Evolutionary conservation across 2,797 vertebrate genomes (phyloP).

Genomic region (Paratrypauchen microcephalus): DNA sequence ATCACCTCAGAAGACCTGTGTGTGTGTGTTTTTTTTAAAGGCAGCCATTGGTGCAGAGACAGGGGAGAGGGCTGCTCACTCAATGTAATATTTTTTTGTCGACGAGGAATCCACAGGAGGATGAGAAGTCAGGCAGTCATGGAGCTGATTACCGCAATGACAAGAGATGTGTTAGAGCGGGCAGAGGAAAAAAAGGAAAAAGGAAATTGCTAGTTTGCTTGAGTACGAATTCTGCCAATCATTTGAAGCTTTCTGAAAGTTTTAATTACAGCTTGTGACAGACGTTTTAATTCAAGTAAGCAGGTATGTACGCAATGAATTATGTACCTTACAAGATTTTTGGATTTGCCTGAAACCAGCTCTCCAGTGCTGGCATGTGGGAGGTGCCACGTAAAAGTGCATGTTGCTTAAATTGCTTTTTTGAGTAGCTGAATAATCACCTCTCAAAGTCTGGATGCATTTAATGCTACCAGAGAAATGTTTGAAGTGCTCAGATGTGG

Average conservation of each 20-base stretch:
- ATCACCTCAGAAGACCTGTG: conserved; percentile 27
- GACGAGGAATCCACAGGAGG: conserved; percentile 31
- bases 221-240: conserved; percentile 26
- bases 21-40: conserved; percentile 5
- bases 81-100: conserved; percentile 51
- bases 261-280: conserved; percentile 21
- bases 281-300: conserved; percentile 8
- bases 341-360: background rate
- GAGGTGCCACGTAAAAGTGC: background rate
- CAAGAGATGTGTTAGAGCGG: conserved; percentile 15
- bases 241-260: conserved; percentile 22
- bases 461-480: conserved; percentile 39
- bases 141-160: conserved; percentile 48
- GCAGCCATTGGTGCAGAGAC: conserved; percentile 33
- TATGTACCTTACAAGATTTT: background rate
- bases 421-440: conserved; percentile 31
- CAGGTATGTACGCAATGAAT: background rate
- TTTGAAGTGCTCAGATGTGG: conserved; percentile 24
- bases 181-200: conserved; percentile 13
- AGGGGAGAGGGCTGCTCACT: conserved; percentile 24
- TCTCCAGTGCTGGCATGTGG: background rate
- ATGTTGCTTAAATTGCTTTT: conserved; percentile 21
- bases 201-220: conserved; percentile 19
- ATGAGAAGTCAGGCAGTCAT: conserved; percentile 24
- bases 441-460: conserved; percentile 28